A percentile compares a stretch with the other conserved stretches of the same genome.
Evolutionary conservation across 2,113 vertebrate species (phyloP).

Genomic region (Alouatta palliata): DNA sequence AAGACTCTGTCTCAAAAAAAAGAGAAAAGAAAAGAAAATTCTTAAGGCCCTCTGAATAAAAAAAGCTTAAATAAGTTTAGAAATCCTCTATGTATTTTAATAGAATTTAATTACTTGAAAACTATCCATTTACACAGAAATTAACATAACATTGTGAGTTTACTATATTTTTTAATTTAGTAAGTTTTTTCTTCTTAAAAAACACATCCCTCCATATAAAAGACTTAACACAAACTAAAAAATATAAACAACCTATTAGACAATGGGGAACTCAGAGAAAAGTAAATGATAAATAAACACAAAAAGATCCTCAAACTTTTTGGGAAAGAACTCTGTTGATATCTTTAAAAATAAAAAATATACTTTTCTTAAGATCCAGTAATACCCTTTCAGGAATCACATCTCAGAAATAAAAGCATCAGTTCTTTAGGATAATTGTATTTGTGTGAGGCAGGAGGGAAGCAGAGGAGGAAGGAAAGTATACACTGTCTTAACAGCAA

Average conservation of each 20-base stretch:
- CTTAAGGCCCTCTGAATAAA: not conserved
- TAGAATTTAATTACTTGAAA: constrained; percentile 13
- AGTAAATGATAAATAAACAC: not conserved
- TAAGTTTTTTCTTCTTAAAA: not conserved
- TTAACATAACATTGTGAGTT: not conserved
- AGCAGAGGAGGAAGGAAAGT: not conserved
- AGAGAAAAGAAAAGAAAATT: not conserved
- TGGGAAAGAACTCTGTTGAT: not conserved
- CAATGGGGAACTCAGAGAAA: not conserved
- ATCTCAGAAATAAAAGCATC: not conserved
- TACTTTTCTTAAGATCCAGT: not conserved
- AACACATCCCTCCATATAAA: not conserved
- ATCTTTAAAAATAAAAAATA: not conserved
- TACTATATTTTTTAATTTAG: not conserved
- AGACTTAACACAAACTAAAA: not conserved
- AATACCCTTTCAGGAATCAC: not conserved
- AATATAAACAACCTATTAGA: not conserved
- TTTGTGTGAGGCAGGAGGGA: not conserved
- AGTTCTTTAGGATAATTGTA: not conserved
- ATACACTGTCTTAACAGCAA: not conserved
- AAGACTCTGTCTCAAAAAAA: not conserved
- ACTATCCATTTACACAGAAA: not conserved
- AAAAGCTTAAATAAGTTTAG: not conserved
- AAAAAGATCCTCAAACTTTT: not conserved
- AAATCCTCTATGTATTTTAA: not conserved